Conservation (phyloP, 2,888 invertebrate species). For the Clunio marinus region DNA sequence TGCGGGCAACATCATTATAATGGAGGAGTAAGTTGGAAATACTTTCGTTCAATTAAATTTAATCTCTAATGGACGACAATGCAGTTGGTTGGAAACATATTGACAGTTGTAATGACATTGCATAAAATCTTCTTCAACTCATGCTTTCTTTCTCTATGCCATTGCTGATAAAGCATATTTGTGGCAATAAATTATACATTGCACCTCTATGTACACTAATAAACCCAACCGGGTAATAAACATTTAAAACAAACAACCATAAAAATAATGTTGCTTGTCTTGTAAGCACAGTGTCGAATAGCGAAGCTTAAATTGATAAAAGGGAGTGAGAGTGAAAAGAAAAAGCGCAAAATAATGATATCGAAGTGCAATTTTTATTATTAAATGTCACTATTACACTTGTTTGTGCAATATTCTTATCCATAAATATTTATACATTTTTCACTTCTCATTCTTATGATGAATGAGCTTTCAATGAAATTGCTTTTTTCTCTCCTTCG, state of each 20-base stretch:
- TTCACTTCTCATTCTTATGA: background rate
- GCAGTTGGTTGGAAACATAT: too few relatives aligned
- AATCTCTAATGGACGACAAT: conserved; percentile 2
- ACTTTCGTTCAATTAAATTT: background rate
- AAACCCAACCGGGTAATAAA: conserved; percentile 1
- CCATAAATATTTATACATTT: background rate
- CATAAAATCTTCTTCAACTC: too few relatives aligned
- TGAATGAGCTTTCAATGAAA: conserved; percentile 17
- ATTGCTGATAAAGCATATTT: background rate
- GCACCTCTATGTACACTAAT: conserved; percentile 21
- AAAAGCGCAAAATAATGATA: background rate
- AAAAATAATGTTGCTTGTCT: background rate
- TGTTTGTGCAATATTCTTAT: conserved; percentile 5
- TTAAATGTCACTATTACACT: conserved; percentile 20
- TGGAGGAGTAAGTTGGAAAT: background rate
- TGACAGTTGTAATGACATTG: too few relatives aligned
- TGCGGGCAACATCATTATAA: background rate
- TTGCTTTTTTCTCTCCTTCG: background rate
- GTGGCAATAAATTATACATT: conserved; percentile 22
- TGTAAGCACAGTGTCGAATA: background rate
- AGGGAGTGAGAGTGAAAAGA: background rate
- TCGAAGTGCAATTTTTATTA: conserved; percentile 21
- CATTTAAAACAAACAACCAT: conserved; percentile 27
- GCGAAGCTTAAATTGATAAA: background rate
- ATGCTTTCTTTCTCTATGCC: background rate